Evolutionary conservation across 2,797 vertebrate species (phyloP), one percentile per base, ranked within the genome.

Genomic region (Gadopsis bispinosus): DNA sequence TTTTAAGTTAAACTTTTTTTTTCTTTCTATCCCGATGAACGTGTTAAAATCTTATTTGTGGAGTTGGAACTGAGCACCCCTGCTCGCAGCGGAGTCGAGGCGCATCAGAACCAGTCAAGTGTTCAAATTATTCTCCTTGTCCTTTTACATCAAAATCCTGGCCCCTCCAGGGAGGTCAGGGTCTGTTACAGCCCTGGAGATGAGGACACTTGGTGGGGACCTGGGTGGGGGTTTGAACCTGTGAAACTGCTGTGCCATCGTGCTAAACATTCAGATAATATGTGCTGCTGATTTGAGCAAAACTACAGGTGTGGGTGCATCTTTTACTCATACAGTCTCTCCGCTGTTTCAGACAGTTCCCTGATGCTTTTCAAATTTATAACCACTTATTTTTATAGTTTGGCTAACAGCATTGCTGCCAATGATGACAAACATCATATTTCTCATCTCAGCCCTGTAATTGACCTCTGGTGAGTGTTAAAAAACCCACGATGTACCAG

Each of bases 91-190:
- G 2, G 63, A 77, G 77, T 43, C 2, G 35, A 88, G 77, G 81
- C 85, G 43, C 83, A 79, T 90, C 87, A 86, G 69, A 69, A 43
- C 29, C 73, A 31, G 50, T 78, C 55, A 61, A 63, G 31, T 83
- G 88, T 69, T 87, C 77, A 76, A 79, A 85, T 85, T 77, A 88
- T 84, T 90, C 81, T 80, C 80, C 81, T 89, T 84, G 89, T 91
- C 84, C 72, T 85, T 84, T 85, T 83, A 68, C 75, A 84, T 89
- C 75, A 84, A 5, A 73, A 73, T 55, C 68, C 75, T 13, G 0
- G 56, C 58, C 58, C 62, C 71, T 58, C 39, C 56, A 47, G 76
- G 41, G 83, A 83, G 86, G 88, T 89, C 86, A 87, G 80, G 80
- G 77, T 88, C 73, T 78, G 78, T 86, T 81, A 64, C 77, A 88